A percentile compares a stretch with the other conserved stretches of the same genome.
Conservation (phyloP, 2,113 vertebrate species). For the Zosterops borbonicus region DNA sequence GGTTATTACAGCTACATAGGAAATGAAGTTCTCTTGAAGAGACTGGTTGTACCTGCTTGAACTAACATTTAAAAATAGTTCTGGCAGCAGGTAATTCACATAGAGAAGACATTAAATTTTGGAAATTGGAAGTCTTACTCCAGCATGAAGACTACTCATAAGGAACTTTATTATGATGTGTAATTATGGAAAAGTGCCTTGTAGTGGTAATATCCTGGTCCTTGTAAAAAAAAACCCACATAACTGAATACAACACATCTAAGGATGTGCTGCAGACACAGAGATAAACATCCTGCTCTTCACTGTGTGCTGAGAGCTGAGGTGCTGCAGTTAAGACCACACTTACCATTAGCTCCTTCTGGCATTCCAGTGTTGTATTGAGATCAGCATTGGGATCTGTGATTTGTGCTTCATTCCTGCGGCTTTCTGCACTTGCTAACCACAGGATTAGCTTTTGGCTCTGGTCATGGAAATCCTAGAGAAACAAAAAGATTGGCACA, state of each 20-base stretch:
- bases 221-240: background rate
- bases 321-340: background rate
- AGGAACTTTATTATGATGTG: background rate
- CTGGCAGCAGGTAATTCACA: background rate
- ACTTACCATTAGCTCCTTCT: constrained; percentile 78
- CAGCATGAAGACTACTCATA: background rate
- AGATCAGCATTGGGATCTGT: constrained; percentile 43
- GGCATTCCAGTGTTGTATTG: constrained; percentile 65
- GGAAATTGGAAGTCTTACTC: background rate
- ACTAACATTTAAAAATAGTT: background rate
- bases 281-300: background rate
- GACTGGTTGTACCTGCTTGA: background rate
- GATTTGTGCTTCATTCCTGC: constrained; percentile 59
- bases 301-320: background rate
- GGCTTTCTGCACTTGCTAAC: constrained; percentile 80
- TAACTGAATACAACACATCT: background rate
- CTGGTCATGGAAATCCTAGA: constrained; percentile 88
- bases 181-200: background rate
- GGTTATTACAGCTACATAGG: background rate
- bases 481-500: background rate
- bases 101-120: background rate
- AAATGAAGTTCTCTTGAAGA: background rate
- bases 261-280: background rate
- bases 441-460: constrained; percentile 85
- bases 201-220: background rate